These are phyloP conservation scores for Periparus ater DNA, from an alignment of 2,797 vertebrate genomes.

Conservation along the genomic window DNA sequence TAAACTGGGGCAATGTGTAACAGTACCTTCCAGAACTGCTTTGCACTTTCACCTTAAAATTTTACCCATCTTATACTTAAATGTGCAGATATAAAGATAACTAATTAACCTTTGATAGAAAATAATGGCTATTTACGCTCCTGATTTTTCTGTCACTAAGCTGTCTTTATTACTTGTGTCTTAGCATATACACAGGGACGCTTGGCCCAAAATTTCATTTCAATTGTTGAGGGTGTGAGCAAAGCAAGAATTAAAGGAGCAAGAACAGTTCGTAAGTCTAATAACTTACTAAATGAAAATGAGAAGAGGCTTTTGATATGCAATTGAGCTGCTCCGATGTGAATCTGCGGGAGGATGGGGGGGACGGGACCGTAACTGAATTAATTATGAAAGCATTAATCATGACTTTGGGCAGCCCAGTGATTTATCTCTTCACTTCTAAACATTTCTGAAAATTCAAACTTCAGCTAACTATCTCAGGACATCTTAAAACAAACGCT, in stretches of 20 bases:
- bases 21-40: constrained; percentile 20
- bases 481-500: background rate
- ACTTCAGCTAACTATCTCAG: background rate
- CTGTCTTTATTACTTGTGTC: background rate
- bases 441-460: background rate
- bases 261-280: background rate
- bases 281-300: background rate
- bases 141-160: background rate
- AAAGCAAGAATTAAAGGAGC: background rate
- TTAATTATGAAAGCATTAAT: background rate
- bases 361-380: background rate
- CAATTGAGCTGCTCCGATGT: background rate
- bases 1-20: constrained; percentile 51
- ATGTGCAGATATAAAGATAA: background rate
- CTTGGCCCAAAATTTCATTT: background rate
- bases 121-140: background rate
- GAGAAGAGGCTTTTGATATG: constrained; percentile 12
- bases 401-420: background rate
- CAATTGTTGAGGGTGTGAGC: background rate
- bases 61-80: background rate
- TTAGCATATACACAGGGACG: background rate
- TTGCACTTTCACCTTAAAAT: constrained; percentile 26
- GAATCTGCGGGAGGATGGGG: background rate
- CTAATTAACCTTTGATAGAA: constrained; percentile 17
- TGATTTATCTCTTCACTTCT: background rate